Conservation (phyloP, 2,888 invertebrate species). For the Xestobium rufovillosum region DNA sequence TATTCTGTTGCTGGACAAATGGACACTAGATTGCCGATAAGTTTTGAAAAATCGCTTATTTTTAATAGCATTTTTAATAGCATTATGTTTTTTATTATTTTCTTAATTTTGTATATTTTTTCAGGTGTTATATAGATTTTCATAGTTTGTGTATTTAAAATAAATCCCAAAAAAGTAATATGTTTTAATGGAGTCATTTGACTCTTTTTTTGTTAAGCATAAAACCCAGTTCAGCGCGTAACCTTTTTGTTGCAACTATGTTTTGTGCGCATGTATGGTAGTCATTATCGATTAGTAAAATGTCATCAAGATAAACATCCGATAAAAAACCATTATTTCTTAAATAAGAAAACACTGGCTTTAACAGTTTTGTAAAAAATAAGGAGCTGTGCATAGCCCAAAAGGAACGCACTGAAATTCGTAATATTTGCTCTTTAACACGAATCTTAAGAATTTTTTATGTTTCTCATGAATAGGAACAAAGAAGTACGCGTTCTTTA, state of each 20-base stretch:
- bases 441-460: slow-evolving; percentile 19
- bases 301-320: slow-evolving; percentile 24
- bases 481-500: slow-evolving; percentile 18
- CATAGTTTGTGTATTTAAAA: slow-evolving; percentile 16
- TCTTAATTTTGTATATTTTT: slow-evolving; percentile 7
- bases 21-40: slow-evolving; percentile 22
- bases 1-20: slow-evolving; percentile 26
- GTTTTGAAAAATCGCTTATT: slow-evolving; percentile 22
- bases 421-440: too few species aligned
- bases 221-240: slow-evolving; percentile 18
- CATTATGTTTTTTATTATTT: slow-evolving; percentile 6
- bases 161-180: slow-evolving; percentile 20
- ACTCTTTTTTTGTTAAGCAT: slow-evolving; percentile 21
- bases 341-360: slow-evolving; percentile 20
- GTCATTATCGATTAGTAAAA: slow-evolving; percentile 19
- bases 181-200: slow-evolving; percentile 13
- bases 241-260: slow-evolving; percentile 9
- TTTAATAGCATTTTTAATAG: slow-evolving; percentile 9
- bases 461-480: slow-evolving; percentile 15
- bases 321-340: slow-evolving; percentile 18
- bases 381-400: slow-evolving; percentile 19
- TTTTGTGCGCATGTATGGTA: slow-evolving; percentile 14
- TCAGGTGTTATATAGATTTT: slow-evolving; percentile 14
- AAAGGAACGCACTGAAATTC: slow-evolving; percentile 20
- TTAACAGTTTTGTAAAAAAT: slow-evolving; percentile 22